A percentile compares a stretch with the other conserved stretches of the same genome.
These are phyloP conservation scores for Neofelis nebulosa DNA, from an alignment of 2,113 vertebrate species.

Conservation along the genomic window DNA sequence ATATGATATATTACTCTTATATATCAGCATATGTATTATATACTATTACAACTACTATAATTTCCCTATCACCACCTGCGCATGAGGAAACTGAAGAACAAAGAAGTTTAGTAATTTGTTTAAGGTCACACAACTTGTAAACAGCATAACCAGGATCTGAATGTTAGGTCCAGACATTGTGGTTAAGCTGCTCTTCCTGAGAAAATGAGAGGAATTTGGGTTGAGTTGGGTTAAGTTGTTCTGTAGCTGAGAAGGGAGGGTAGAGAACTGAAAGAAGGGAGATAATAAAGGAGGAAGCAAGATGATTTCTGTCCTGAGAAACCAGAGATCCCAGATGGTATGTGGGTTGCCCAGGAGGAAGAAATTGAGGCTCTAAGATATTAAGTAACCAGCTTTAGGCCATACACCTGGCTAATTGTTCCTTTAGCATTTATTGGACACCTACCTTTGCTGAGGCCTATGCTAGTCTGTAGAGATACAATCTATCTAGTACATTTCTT, in stretches of 20 bases:
- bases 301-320: constrained; percentile 28
- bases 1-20: too few relatives aligned
- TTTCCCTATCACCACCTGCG: neutral
- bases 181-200: constrained; percentile 12
- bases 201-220: constrained; percentile 60
- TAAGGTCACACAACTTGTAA: constrained; percentile 13
- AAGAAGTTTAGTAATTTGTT: neutral
- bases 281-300: neutral
- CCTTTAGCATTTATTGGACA: neutral
- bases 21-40: neutral
- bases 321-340: neutral
- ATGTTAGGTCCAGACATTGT: neutral
- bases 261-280: neutral
- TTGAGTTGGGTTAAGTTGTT: constrained; percentile 8
- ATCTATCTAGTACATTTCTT: neutral
- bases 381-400: neutral
- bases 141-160: neutral
- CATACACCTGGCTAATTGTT: neutral
- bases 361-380: neutral
- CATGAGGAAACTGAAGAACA: constrained; percentile 9
- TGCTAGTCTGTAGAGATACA: neutral
- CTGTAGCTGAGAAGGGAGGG: neutral
- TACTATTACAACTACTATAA: neutral
- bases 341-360: neutral
- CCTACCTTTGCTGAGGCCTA: neutral